Evolutionary conservation across 2,888 invertebrate species (phyloP).

Genomic region (Eilema caniola): DNA sequence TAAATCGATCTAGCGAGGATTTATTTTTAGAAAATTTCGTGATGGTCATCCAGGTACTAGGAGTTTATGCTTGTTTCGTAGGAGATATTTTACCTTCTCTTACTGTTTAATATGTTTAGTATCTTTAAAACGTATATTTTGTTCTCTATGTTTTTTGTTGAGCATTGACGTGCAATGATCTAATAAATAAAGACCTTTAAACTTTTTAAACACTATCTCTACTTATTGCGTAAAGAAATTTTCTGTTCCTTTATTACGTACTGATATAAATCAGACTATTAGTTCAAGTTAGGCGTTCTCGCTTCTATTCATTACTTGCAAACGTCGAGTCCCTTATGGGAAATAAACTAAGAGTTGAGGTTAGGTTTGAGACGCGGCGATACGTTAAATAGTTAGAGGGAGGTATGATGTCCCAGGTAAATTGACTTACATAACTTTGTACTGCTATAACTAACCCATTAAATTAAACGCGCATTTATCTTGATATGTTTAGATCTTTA

Average conservation of each 20-base stretch:
- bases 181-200: no score
- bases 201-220: no score
- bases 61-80: no score
- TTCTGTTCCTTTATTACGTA: neutral
- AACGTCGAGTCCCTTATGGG: slow-evolving; percentile 44
- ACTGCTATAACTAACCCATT: slow-evolving; percentile 26
- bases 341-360: slow-evolving; percentile 52
- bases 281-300: slow-evolving; percentile 35
- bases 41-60: no score
- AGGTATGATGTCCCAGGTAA: slow-evolving; percentile 37
- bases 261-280: slow-evolving; percentile 17
- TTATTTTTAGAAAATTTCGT: no score
- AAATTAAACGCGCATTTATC: slow-evolving; percentile 18
- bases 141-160: no score
- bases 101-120: no score
- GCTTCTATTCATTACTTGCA: slow-evolving; percentile 47
- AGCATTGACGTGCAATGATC: no score
- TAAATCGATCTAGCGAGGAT: no score
- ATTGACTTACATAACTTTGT: slow-evolving; percentile 36
- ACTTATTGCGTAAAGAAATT: neutral
- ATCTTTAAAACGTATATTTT: no score
- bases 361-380: slow-evolving; percentile 33
- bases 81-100: no score
- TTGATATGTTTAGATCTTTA: neutral
- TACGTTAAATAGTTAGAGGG: slow-evolving; percentile 20